These are phyloP conservation scores for Elaphurus davidianus DNA, from an alignment of 2,113 vertebrate genomes.

Conservation along the genomic window DNA sequence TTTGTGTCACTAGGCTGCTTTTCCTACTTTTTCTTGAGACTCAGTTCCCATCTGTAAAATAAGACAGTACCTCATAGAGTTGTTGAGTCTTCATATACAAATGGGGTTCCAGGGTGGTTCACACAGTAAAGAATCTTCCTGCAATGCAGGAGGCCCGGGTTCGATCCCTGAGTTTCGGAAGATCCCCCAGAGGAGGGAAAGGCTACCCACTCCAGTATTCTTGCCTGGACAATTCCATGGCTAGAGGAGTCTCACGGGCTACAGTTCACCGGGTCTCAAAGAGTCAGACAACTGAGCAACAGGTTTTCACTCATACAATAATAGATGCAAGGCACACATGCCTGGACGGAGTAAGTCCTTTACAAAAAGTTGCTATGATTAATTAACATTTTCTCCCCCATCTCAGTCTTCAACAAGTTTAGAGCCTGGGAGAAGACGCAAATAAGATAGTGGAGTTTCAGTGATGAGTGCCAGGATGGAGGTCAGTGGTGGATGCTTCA, in stretches of 20 bases:
- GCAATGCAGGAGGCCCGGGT: neutral
- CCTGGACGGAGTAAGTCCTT: neutral
- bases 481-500: neutral
- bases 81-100: neutral
- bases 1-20: neutral
- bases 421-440: neutral
- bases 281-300: neutral
- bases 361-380: neutral
- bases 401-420: neutral
- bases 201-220: neutral
- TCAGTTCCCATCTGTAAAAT: neutral
- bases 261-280: neutral
- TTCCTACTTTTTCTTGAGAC: neutral
- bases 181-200: neutral
- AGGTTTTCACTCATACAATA: neutral
- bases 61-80: neutral
- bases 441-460: neutral
- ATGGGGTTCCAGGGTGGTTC: neutral
- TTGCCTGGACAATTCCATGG: neutral
- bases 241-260: neutral
- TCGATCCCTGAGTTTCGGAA: accelerated
- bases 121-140: neutral
- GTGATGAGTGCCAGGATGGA: neutral
- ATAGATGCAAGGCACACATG: neutral
- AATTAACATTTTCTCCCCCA: neutral